Base-by-base conservation (phyloP, 2,113 vertebrate species). In the Dicrurus megarhynchus region DNA sequence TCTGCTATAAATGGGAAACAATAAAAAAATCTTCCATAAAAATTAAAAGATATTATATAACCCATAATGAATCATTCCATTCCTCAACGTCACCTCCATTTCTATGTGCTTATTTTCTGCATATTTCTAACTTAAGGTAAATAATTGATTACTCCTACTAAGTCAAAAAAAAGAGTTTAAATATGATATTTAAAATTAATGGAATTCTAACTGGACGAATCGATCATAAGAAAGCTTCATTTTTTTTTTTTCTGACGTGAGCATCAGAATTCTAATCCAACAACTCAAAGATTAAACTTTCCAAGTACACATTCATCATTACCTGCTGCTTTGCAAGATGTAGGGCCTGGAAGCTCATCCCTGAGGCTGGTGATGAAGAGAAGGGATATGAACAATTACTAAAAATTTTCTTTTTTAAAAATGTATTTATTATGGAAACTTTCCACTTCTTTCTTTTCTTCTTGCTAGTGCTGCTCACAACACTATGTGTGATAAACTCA, bases 401-500 rank as follows among this genome's bases (percentile, higher is more conserved):
- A 18, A 9, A 42, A 44, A 17, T 3, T 6, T 46, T 63, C 3
- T 55, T 6, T 37, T 65, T 59, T 3, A 20, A 68, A 93, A 89
- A 53, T 11, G 0, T 41, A 65, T 24, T 78, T 23, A 7, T 28
- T 26, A 33, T 23, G 33, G 44, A 30, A 59, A 18, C 9, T 59
- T 78, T 44, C 50, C 32, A 9, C 16, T 30, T 26, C 49, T 75
- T 47, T 21, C 1, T n/a, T 64, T 27, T 33, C 20, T 47, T 49
- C 20, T 55, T 53, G 7, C 17, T 28, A 46, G 1, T 28, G 27
- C 24, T 82, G 26, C 37, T 76, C 21, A 9, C 17, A 76, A 4
- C 10, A 19, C 3, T 7, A 0, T 0, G 2, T 26, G 9, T 26
- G 42, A 79, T n/a, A 63, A 85, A 44, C 12, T 49, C 11, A 2